Evolutionary conservation across 2,888 invertebrate species (phyloP).

Genomic region (Nomada hirtipes): DNA sequence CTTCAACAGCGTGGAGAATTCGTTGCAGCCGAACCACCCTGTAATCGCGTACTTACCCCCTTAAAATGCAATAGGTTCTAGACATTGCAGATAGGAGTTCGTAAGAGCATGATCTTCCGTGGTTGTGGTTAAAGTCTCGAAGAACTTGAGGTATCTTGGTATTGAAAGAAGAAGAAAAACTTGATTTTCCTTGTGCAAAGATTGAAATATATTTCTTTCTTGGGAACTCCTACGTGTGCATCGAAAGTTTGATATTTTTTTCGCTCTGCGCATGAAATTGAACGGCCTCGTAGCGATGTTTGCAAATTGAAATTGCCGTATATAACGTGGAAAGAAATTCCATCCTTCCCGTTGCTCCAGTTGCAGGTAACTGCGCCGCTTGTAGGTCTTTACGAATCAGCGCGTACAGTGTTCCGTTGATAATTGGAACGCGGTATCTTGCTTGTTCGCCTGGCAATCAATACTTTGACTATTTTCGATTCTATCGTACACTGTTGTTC

Average conservation of each 20-base stretch:
- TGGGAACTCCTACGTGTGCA: neutral
- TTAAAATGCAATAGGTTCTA: constrained; percentile 2
- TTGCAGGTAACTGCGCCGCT: neutral
- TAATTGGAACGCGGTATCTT: neutral
- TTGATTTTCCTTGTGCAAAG: no score
- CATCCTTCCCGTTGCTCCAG: constrained; percentile 1
- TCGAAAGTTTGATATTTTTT: neutral
- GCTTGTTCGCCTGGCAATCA: neutral
- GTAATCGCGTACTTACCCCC: constrained; percentile 43
- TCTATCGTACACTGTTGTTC: constrained; percentile 20
- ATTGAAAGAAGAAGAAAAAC: no score
- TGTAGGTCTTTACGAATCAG: neutral
- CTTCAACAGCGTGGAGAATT: neutral
- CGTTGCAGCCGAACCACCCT: neutral
- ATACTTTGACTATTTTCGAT: neutral
- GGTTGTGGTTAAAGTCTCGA: neutral
- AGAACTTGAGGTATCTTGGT: neutral
- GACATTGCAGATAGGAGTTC: constrained; percentile 18
- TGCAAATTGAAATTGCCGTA: constrained; percentile 11
- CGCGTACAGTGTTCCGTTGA: neutral
- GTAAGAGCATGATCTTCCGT: neutral
- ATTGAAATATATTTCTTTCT: no score
- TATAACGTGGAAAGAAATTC: constrained; percentile 1
- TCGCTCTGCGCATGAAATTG: neutral
- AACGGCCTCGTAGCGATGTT: neutral